phyloP scores from a whole-genome alignment of 2,113 vertebrate species.

The Hypomesus transpacificus region DNA sequence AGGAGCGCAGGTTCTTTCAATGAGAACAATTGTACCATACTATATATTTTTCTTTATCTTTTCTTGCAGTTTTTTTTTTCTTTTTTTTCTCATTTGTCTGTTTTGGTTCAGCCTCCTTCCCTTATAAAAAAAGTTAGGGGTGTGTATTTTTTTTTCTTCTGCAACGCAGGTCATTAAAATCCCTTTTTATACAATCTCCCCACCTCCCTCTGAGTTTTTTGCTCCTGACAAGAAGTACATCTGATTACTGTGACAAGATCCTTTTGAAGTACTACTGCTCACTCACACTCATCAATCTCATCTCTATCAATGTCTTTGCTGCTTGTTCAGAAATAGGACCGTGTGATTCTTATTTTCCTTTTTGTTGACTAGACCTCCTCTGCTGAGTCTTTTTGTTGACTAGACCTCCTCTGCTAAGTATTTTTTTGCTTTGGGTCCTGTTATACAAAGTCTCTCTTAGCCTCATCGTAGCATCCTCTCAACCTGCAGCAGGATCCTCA shows the following conservation, averaged over 20 bases:
- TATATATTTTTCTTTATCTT: conserved; percentile 44
- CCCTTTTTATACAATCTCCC: conserved; percentile 58
- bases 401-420: conserved; percentile 47
- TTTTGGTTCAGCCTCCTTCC: conserved; percentile 50
- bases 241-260: conserved; percentile 53
- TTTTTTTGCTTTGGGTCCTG: conserved; percentile 37
- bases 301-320: conserved; percentile 59
- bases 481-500: conserved; percentile 33
- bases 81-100: conserved; percentile 40
- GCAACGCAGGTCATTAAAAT: conserved; percentile 69
- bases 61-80: conserved; percentile 18
- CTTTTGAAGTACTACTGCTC: conserved; percentile 52
- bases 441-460: conserved; percentile 39
- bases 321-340: conserved; percentile 49
- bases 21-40: conserved; percentile 63
- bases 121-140: conserved; percentile 42
- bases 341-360: conserved; percentile 31
- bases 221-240: conserved; percentile 41
- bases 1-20: conserved; percentile 54
- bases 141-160: conserved; percentile 45
- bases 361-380: conserved; percentile 48
- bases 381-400: conserved; percentile 30
- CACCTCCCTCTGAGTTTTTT: conserved; percentile 42
- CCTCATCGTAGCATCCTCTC: conserved; percentile 53
- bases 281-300: conserved; percentile 41